Percentiles rank a stretch among this genome's conserved stretches.
Conservation (phyloP, 2,113 vertebrate genomes). For the Pipa parva region DNA sequence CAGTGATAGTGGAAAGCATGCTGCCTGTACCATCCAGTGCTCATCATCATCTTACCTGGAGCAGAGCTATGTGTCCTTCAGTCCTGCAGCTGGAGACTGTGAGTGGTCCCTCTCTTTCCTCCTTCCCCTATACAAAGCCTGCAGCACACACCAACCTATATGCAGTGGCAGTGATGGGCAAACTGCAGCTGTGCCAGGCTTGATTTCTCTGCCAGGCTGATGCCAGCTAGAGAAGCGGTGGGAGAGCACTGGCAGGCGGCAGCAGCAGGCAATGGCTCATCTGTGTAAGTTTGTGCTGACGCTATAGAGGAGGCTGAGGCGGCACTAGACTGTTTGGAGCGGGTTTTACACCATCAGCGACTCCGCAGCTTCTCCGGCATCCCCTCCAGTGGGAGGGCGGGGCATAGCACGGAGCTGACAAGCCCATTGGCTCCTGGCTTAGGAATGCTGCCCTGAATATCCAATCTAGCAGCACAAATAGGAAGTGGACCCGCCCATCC, state of each 20-base stretch:
- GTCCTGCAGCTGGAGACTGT: constrained; percentile 37
- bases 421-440: constrained; percentile 66
- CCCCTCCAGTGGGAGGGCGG: constrained; percentile 79
- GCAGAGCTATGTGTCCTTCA: constrained; percentile 46
- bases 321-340: constrained; percentile 61
- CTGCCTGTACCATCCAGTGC: too few species aligned
- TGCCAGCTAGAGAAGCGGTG: too few species aligned
- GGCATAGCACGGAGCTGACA: constrained; percentile 59
- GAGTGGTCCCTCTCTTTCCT: constrained; percentile 42
- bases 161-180: constrained; percentile 44
- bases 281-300: constrained; percentile 54
- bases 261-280: constrained; percentile 25
- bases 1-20: too few species aligned
- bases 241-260: too few species aligned
- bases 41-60: constrained; percentile 69
- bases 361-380: constrained; percentile 80
- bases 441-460: constrained; percentile 52
- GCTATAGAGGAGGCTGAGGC: constrained; percentile 33
- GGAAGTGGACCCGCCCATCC: constrained; percentile 69
- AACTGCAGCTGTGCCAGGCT: constrained; percentile 50
- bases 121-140: constrained; percentile 51
- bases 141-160: constrained; percentile 50
- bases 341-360: constrained; percentile 70
- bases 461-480: constrained; percentile 61
- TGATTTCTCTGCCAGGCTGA: too few species aligned